Conservation (phyloP, 2,797 vertebrate species). For the Sebastes cheni region DNA sequence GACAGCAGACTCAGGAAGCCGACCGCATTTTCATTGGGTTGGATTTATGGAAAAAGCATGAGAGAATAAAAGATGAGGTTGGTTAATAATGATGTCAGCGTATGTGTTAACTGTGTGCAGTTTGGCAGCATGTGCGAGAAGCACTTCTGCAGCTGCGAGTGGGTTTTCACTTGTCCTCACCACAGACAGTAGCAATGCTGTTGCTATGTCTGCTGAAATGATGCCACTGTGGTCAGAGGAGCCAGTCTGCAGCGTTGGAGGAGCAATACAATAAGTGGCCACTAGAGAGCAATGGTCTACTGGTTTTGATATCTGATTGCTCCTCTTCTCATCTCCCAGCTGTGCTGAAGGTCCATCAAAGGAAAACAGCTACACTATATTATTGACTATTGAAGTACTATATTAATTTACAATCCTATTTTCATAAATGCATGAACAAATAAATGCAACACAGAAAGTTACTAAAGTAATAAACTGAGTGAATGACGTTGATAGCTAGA, state of each 20-base stretch:
- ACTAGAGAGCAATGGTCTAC: constrained; percentile 69
- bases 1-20: constrained; percentile 10
- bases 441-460: neutral
- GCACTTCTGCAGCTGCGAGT: constrained; percentile 44
- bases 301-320: constrained; percentile 29
- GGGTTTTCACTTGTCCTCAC: constrained; percentile 37
- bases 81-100: constrained; percentile 33
- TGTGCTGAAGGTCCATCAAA: constrained; percentile 3
- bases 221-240: constrained; percentile 11
- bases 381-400: neutral
- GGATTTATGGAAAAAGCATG: constrained; percentile 30
- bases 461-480: neutral
- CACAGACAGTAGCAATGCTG: constrained; percentile 47
- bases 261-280: constrained; percentile 30
- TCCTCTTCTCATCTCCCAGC: neutral
- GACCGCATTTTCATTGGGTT: constrained; percentile 34
- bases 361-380: neutral
- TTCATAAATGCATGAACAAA: neutral
- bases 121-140: constrained; percentile 18
- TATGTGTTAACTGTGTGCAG: constrained; percentile 15
- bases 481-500: neutral
- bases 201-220: constrained; percentile 43
- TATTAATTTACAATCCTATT: neutral
- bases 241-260: neutral
- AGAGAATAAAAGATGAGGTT: constrained; percentile 21